Evolutionary conservation across 1,140 invertebrate genomes (phyloP).

Genomic region (Littorina saxatilis): DNA sequence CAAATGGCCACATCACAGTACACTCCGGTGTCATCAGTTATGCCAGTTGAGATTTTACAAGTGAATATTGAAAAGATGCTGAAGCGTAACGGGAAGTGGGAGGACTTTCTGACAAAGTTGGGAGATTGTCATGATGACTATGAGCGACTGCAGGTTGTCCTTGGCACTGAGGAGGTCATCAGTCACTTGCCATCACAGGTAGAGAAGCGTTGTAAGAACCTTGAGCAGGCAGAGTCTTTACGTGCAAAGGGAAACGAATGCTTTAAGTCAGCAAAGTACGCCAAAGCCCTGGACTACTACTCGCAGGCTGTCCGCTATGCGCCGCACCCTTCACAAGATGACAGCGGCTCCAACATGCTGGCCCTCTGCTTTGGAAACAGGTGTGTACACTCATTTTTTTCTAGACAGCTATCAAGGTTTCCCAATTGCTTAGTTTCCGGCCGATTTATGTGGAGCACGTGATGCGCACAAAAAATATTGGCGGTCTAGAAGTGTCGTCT

Average conservation of each 20-base stretch:
- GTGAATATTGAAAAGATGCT: constrained; percentile 29
- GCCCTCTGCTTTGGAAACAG: constrained; percentile 87
- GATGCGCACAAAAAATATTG: too few relatives aligned
- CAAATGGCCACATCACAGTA: too few relatives aligned
- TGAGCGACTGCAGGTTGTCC: constrained; percentile 65
- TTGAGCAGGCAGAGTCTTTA: constrained; percentile 80
- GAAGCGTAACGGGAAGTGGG: constrained; percentile 24
- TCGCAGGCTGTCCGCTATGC: constrained; percentile 78
- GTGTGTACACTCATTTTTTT: not conserved
- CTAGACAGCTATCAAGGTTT: too few relatives aligned
- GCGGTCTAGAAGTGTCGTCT: too few relatives aligned
- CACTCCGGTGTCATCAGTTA: too few relatives aligned
- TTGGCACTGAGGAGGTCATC: constrained; percentile 59
- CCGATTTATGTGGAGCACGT: too few relatives aligned
- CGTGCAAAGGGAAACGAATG: constrained; percentile 87
- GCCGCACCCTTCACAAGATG: constrained; percentile 51
- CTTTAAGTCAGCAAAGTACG: constrained; percentile 86
- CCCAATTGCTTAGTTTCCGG: too few relatives aligned
- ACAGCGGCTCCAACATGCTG: constrained; percentile 65
- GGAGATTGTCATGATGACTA: constrained; percentile 57
- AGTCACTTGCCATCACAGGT: constrained; percentile 57
- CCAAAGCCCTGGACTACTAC: constrained; percentile 85
- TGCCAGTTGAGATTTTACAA: not conserved
- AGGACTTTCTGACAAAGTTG: constrained; percentile 51
- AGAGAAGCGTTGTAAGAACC: constrained; percentile 78